phyloP scores from a whole-genome alignment of 2,888 invertebrate species.

The Morpho deidamia region DNA sequence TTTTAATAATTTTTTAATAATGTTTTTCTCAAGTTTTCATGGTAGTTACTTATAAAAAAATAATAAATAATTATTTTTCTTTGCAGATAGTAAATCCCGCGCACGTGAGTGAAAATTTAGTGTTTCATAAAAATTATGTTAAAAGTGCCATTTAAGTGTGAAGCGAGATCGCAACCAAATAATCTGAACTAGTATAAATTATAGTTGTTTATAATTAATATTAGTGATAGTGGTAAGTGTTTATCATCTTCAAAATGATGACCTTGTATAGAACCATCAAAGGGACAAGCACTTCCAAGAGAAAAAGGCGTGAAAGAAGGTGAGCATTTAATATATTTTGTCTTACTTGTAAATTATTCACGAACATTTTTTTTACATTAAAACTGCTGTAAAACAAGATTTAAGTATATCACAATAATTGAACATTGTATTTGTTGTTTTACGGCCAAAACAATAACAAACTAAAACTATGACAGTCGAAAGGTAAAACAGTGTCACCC shows the following conservation, averaged over 20 bases:
- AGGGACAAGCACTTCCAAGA: slow-evolving; percentile 70
- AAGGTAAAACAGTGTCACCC: too few species aligned
- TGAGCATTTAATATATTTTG: slow-evolving; percentile 23
- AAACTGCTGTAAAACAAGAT: too few species aligned
- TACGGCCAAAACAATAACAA: too few species aligned
- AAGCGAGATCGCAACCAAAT: background rate
- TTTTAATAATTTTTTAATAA: too few species aligned
- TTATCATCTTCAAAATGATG: slow-evolving; percentile 67
- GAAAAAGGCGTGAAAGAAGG: slow-evolving; percentile 75
- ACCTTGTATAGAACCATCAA: slow-evolving; percentile 77
- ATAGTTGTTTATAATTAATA: slow-evolving; percentile 15
- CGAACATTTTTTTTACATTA: too few species aligned
- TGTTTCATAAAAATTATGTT: slow-evolving; percentile 1
- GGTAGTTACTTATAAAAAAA: too few species aligned
- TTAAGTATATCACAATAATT: too few species aligned
- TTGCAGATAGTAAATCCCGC: slow-evolving; percentile 1
- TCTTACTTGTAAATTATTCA: too few species aligned
- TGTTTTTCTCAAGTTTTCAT: too few species aligned
- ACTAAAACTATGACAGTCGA: too few species aligned
- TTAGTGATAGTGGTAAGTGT: slow-evolving; percentile 30
- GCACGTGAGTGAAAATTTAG: background rate
- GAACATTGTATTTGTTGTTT: too few species aligned
- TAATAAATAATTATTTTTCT: background rate
- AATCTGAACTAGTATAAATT: slow-evolving; percentile 12
- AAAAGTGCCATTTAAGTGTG: background rate